Percentiles rank a stretch among this genome's conserved stretches.
These are phyloP conservation scores for Sogatella furcifera DNA, from an alignment of 1,140 invertebrate species.

Conservation along the genomic window DNA sequence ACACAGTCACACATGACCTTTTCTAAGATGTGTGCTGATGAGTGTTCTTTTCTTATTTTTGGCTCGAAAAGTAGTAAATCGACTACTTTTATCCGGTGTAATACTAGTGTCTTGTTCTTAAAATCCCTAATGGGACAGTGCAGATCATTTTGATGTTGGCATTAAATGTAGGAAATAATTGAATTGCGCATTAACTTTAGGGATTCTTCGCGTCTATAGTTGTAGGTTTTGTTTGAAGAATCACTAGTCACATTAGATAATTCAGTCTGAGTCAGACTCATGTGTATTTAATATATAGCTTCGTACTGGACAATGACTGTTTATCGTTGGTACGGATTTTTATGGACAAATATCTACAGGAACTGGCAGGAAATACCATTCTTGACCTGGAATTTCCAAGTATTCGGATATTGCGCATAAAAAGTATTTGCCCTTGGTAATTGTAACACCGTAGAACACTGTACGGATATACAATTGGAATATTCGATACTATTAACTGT, in stretches of 20 bases:
- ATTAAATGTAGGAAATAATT: conserved; percentile 9
- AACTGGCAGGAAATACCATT: conserved; percentile 23
- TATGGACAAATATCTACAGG: conserved; percentile 20
- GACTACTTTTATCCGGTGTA: background rate
- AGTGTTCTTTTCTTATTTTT: conserved; percentile 14
- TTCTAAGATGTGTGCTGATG: conserved; percentile 28
- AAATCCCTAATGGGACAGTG: background rate
- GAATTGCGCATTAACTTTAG: conserved; percentile 20
- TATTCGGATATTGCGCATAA: conserved; percentile 36
- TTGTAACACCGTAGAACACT: conserved; percentile 16
- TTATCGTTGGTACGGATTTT: conserved; percentile 14
- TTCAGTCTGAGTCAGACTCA: conserved; percentile 1
- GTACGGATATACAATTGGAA: no score
- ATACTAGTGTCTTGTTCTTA: conserved; percentile 7
- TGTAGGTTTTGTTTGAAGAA: background rate
- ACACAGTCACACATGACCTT: conserved; percentile 28
- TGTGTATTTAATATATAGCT: background rate
- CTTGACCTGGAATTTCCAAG: conserved; percentile 31
- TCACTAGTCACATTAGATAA: background rate
- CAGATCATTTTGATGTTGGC: conserved; percentile 18
- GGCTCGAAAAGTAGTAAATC: conserved; percentile 10
- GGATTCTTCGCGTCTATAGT: conserved; percentile 10
- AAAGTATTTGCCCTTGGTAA: conserved; percentile 33
- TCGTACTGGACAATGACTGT: conserved; percentile 7
- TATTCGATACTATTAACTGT: no score